Conservation (phyloP, 2,888 invertebrate genomes). For the Myopa tessellatipennis region DNA sequence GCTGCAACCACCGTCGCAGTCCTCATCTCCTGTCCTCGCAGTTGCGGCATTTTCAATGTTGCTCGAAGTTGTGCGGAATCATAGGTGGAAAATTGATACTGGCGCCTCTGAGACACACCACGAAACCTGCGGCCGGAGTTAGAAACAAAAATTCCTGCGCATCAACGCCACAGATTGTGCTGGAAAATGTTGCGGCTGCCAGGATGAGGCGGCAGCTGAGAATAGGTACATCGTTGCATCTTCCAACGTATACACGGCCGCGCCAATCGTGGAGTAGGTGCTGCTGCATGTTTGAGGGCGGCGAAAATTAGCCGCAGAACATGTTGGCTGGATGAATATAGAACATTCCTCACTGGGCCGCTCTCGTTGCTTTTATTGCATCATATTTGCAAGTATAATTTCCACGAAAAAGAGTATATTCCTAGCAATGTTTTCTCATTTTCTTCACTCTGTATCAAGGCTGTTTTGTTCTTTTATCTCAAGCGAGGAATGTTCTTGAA, state of each 20-base stretch:
- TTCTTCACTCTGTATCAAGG: no score
- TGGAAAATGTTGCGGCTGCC: background rate
- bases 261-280: slow-evolving; percentile 5
- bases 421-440: no score
- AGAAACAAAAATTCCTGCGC: slow-evolving; percentile 19
- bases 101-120: slow-evolving; percentile 47
- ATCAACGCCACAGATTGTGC: background rate
- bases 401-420: no score
- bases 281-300: slow-evolving; percentile 17
- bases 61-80: slow-evolving; percentile 22
- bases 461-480: no score
- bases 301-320: slow-evolving; percentile 19
- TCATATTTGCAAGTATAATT: background rate
- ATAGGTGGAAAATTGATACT: slow-evolving; percentile 43
- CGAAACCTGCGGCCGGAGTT: slow-evolving; percentile 13
- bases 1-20: slow-evolving; percentile 34
- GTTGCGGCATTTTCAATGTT: slow-evolving; percentile 38
- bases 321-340: slow-evolving; percentile 1
- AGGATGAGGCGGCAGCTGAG: slow-evolving; percentile 11
- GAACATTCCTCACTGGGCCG: background rate
- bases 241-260: background rate
- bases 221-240: background rate
- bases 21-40: slow-evolving; percentile 29
- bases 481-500: no score
- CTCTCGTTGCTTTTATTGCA: background rate